phyloP scores from a whole-genome alignment of 2,113 vertebrate genomes.

The Syngnathus scovelli region DNA sequence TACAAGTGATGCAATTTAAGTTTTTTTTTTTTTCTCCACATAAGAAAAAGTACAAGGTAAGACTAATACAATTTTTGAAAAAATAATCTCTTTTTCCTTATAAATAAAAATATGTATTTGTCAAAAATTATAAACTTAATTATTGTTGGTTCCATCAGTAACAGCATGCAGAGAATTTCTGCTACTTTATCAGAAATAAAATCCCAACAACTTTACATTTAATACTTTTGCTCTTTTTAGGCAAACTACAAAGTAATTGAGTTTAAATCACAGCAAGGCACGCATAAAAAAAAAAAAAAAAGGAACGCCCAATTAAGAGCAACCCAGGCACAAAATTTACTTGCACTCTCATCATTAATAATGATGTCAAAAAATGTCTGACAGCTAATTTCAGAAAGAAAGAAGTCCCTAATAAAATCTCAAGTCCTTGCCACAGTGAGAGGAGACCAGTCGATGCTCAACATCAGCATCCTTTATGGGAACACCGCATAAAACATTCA shows the following conservation, averaged over 20 bases:
- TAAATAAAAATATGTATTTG: not conserved
- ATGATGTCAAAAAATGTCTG: not conserved
- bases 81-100: not conserved
- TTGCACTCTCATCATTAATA: not conserved
- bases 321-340: not conserved
- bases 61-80: not conserved
- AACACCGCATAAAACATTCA: conserved; percentile 13
- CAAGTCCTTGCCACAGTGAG: not conserved
- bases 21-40: too few relatives aligned
- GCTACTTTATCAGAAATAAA: not conserved
- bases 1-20: too few relatives aligned
- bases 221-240: not conserved
- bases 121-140: not conserved
- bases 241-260: not conserved
- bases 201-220: not conserved
- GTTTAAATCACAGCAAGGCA: not conserved
- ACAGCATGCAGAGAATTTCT: too few relatives aligned
- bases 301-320: not conserved
- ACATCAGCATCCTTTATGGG: conserved; percentile 4
- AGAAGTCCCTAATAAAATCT: not conserved
- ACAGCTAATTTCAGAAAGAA: not conserved
- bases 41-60: too few relatives aligned
- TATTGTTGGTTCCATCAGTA: not conserved
- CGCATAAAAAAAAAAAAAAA: not conserved
- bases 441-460: not conserved